These are phyloP conservation scores for Leptoclinus maculatus DNA, from an alignment of 2,797 vertebrate species.

Conservation along the genomic window DNA sequence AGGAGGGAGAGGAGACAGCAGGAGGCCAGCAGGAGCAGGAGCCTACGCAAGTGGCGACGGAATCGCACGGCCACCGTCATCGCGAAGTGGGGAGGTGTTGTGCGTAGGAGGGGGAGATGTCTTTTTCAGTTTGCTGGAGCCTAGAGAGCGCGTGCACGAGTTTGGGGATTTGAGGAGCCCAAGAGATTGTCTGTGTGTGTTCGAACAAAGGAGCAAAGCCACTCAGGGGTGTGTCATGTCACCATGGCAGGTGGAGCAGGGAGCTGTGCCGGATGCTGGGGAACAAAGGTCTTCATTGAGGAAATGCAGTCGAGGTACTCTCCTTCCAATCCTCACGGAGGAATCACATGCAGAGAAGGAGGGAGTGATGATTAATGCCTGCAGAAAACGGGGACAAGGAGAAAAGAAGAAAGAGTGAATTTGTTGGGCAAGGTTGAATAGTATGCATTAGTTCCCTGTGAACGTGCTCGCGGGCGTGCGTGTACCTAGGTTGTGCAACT, in stretches of 20 bases:
- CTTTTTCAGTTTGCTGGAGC: constrained; percentile 30
- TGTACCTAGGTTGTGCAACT: constrained; percentile 68
- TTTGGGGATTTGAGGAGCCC: constrained; percentile 7
- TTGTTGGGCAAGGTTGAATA: constrained; percentile 67
- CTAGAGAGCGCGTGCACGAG: constrained; percentile 5
- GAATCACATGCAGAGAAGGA: constrained; percentile 59
- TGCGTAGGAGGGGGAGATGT: constrained; percentile 26
- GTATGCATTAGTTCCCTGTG: constrained; percentile 53
- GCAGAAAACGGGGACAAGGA: constrained; percentile 70
- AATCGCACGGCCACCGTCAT: constrained; percentile 83
- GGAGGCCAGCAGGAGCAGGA: constrained; percentile 92
- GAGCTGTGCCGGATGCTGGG: constrained; percentile 49
- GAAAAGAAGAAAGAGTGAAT: constrained; percentile 63
- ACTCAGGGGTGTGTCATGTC: constrained; percentile 89
- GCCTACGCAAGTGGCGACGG: constrained; percentile 88
- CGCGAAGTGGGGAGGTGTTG: constrained; percentile 26
- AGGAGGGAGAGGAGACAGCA: constrained; percentile 94
- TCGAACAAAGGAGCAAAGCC: constrained; percentile 59
- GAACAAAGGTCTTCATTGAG: constrained; percentile 60
- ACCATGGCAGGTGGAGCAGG: constrained; percentile 93
- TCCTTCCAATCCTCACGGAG: constrained; percentile 51
- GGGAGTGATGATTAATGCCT: constrained; percentile 72
- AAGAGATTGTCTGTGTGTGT: constrained; percentile 60
- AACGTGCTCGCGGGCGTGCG: constrained; percentile 41
- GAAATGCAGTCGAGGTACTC: constrained; percentile 33